Evolutionary conservation across 2,113 vertebrate species (phyloP), one percentile per base, ranked within the genome.

Genomic region (Pteropus alecto): DNA sequence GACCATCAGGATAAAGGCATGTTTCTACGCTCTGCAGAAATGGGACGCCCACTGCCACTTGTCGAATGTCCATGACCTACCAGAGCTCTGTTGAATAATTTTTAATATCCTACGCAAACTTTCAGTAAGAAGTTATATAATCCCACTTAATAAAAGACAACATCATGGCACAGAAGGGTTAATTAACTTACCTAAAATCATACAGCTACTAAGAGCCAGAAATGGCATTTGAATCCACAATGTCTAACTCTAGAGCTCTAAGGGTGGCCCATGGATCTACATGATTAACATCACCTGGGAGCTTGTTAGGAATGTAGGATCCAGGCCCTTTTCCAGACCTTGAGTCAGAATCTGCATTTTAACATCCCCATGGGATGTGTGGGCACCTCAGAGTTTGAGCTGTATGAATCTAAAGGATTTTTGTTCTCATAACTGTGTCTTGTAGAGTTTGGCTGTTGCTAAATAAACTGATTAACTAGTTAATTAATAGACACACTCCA

Each of bases 181-280:
- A 78, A 95, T 95, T 71, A 96, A 89, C 15, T 79, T 90, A 26
- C 43, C 48, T 48, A 28, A 94, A 48, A 3, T 87, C 93, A 96
- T 84, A 58, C 16, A 84, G 71, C 43, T 94, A 28, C 51, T 7
- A n/a, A 63, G 14, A 95, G 26, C 48, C 33, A 51, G 70, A 54
- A 26, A 5, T 82, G 63, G 73, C 22, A 77, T 84, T 90, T 85
- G 91, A 98, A 87, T 48, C 28, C 12, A 33, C 1, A 14, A 2
- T 54, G 67, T 76, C 61, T 92, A 56, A 92, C 15, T 46, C 63
- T 63, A 78, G 77, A 87, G 74, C 35, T 79, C 26, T 41, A 8
- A 9, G 19, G 43, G 41, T 26, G 19, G 38, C 18, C 46, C 4
- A 0, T 60, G 61, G 38, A 63, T 65, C 16, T 26, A 15, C 22